Conservation (phyloP, 2,113 vertebrate genomes). For the Ascaphus truei region DNA sequence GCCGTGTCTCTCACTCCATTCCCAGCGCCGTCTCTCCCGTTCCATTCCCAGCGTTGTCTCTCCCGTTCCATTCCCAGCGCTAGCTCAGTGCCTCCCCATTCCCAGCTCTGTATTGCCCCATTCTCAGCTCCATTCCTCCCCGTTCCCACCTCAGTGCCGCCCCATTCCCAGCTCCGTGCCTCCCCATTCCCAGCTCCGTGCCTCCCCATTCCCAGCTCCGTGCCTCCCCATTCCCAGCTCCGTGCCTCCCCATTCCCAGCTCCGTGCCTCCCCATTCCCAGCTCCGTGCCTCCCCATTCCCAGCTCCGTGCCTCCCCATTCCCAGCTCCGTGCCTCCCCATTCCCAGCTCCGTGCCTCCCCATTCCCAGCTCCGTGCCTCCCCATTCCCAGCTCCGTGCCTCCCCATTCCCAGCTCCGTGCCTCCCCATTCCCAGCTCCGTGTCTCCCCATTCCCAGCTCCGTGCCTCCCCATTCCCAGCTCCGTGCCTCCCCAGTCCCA, state of each 20-base stretch:
- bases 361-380: neutral
- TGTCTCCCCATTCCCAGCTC: neutral
- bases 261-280: neutral
- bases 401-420: too few relatives aligned
- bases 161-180: neutral
- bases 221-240: neutral
- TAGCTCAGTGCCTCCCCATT: too few relatives aligned
- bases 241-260: neutral
- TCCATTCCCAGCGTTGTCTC: too few relatives aligned
- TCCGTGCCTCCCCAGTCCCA: neutral
- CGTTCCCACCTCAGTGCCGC: neutral
- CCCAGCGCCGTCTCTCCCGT: too few relatives aligned
- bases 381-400: too few relatives aligned
- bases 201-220: neutral
- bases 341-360: neutral
- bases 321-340: neutral
- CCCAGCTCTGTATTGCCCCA: too few relatives aligned
- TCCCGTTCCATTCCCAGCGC: too few relatives aligned
- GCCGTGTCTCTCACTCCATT: neutral
- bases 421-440: conserved; percentile 15
- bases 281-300: neutral
- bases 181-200: neutral
- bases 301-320: neutral
- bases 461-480: neutral
- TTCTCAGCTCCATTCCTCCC: too few relatives aligned